A percentile compares a stretch with the other conserved stretches of the same genome.
These are phyloP conservation scores for Microplitis manilae DNA, from an alignment of 2,888 invertebrate genomes.

Conservation along the genomic window DNA sequence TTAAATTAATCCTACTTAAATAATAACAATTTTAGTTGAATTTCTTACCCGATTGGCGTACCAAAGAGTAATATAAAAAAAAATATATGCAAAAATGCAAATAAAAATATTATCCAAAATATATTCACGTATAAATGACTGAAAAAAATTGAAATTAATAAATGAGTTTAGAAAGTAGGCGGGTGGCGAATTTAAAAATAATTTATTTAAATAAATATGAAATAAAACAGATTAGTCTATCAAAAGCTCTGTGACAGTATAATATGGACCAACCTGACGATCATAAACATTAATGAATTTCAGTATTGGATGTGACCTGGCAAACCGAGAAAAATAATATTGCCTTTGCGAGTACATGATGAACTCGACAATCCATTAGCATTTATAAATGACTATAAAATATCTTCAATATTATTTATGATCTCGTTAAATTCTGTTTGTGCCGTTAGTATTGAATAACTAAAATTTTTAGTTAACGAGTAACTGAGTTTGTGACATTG, in stretches of 20 bases:
- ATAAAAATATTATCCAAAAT: constrained; percentile 64
- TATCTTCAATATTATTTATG: constrained; percentile 39
- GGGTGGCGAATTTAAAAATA: neutral
- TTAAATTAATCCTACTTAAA: neutral
- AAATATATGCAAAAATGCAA: constrained; percentile 60
- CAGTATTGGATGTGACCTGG: constrained; percentile 57
- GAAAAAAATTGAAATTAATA: constrained; percentile 33
- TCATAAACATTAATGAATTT: constrained; percentile 62
- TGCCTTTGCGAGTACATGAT: constrained; percentile 55
- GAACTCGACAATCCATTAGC: constrained; percentile 49
- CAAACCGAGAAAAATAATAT: constrained; percentile 53
- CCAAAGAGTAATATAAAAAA: constrained; percentile 64
- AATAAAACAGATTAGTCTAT: constrained; percentile 15
- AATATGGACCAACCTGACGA: constrained; percentile 55
- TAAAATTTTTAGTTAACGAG: constrained; percentile 32
- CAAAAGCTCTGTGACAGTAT: neutral
- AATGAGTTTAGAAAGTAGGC: constrained; percentile 9
- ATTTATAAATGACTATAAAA: constrained; percentile 39
- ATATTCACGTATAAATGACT: constrained; percentile 65
- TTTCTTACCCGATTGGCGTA: constrained; percentile 62
- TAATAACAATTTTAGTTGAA: neutral
- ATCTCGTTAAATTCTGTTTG: constrained; percentile 37
- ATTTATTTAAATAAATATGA: constrained; percentile 13
- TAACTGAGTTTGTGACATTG: constrained; percentile 30
- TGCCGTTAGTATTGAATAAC: constrained; percentile 18